phyloP scores from a whole-genome alignment of 2,113 vertebrate species.

The Pedetes capensis region DNA sequence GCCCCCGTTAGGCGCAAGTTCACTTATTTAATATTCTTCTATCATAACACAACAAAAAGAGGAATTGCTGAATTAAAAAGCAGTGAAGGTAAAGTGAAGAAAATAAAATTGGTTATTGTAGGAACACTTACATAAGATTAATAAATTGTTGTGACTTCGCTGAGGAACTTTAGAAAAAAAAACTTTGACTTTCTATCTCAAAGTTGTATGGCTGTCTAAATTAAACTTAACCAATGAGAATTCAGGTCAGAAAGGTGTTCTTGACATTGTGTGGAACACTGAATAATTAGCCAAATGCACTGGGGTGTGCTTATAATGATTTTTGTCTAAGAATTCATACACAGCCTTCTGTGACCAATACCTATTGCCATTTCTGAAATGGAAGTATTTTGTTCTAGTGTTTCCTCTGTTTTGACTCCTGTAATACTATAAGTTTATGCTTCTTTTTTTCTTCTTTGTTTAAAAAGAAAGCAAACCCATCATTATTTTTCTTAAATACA shows the following conservation, averaged over 20 bases:
- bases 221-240: neutral
- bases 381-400: neutral
- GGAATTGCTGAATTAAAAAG: neutral
- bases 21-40: neutral
- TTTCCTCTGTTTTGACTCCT: slow-evolving; percentile 57
- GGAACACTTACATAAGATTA: neutral
- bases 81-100: neutral
- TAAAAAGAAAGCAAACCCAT: slow-evolving; percentile 46
- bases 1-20: neutral
- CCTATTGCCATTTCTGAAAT: neutral
- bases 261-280: neutral
- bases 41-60: neutral
- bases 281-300: neutral
- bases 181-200: neutral
- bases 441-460: neutral
- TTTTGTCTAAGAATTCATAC: neutral
- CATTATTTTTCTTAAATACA: slow-evolving; percentile 40
- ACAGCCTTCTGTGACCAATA: neutral
- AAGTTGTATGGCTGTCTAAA: neutral
- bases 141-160: neutral
- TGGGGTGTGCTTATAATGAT: neutral
- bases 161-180: neutral
- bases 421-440: neutral
- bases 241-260: neutral
- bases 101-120: neutral